phyloP scores from a whole-genome alignment of 1,140 invertebrate species.

The Bombus balteatus region DNA sequence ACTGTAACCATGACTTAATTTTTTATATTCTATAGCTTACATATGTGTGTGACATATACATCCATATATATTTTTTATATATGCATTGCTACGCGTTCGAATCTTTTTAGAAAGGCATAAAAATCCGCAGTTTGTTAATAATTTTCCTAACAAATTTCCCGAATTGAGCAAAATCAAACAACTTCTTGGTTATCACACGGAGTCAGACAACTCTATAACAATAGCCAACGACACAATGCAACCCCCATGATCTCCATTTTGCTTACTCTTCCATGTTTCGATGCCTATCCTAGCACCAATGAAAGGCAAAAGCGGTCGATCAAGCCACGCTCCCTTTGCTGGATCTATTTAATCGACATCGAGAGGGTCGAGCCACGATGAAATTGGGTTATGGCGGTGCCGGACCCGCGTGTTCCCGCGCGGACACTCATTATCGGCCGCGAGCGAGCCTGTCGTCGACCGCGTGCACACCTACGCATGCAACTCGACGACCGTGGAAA shows the following conservation, averaged over 20 bases:
- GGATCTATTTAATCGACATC: not conserved
- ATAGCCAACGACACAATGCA: not conserved
- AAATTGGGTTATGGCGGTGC: constrained; percentile 43
- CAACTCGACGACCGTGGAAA: constrained; percentile 31
- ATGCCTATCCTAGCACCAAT: not conserved
- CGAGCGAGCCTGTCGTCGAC: constrained; percentile 35
- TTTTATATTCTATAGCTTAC: no score
- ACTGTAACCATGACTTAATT: no score
- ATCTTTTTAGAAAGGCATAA: no score
- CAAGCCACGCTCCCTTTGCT: not conserved
- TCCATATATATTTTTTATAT: no score
- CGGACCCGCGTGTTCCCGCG: constrained; percentile 23
- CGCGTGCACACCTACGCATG: constrained; percentile 29
- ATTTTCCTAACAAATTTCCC: not conserved
- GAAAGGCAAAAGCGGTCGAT: not conserved
- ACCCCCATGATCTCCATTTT: not conserved
- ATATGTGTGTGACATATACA: no score
- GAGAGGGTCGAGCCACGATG: no score
- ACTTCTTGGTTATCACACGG: not conserved
- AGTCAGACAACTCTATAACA: not conserved
- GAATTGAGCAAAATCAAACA: not conserved
- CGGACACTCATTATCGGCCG: constrained; percentile 42
- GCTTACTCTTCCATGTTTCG: not conserved
- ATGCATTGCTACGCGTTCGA: no score
- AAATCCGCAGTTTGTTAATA: no score